These are phyloP conservation scores for Cenopis cana DNA, from an alignment of 2,888 invertebrate species.

Conservation along the genomic window DNA sequence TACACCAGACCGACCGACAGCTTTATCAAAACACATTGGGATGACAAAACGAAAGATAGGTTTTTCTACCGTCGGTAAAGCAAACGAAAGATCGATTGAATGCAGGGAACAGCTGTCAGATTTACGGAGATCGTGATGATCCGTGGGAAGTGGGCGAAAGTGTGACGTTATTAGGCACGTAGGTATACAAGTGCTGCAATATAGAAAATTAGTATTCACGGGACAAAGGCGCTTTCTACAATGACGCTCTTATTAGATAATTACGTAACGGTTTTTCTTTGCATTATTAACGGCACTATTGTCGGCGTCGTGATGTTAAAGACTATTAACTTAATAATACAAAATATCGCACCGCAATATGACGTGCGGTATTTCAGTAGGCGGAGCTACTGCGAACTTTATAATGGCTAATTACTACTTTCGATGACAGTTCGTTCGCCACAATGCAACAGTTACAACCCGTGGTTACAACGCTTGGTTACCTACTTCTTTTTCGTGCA, in stretches of 20 bases:
- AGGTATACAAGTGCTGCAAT: slow-evolving; percentile 41
- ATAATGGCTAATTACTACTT: background rate
- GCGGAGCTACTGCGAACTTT: background rate
- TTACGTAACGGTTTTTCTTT: slow-evolving; percentile 50
- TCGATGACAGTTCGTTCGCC: background rate
- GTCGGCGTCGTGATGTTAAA: slow-evolving; percentile 30
- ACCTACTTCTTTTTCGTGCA: background rate
- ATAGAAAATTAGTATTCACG: slow-evolving; percentile 51
- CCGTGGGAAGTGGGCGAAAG: slow-evolving; percentile 47
- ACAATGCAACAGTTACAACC: background rate
- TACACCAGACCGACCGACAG: too few relatives aligned
- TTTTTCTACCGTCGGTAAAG: background rate
- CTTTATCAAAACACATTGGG: background rate
- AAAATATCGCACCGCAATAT: slow-evolving; percentile 8
- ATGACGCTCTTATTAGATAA: slow-evolving; percentile 50
- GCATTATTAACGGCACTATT: slow-evolving; percentile 39
- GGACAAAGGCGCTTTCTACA: slow-evolving; percentile 52
- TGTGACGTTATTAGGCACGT: slow-evolving; percentile 43
- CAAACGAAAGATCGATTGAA: background rate
- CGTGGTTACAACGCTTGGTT: background rate
- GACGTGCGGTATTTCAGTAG: background rate
- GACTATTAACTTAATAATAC: slow-evolving; percentile 37
- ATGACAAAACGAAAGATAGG: background rate
- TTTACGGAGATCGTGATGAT: slow-evolving; percentile 17
- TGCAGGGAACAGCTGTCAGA: background rate